Base-by-base conservation (phyloP, 2,888 invertebrate species). In the Drepana falcataria region DNA sequence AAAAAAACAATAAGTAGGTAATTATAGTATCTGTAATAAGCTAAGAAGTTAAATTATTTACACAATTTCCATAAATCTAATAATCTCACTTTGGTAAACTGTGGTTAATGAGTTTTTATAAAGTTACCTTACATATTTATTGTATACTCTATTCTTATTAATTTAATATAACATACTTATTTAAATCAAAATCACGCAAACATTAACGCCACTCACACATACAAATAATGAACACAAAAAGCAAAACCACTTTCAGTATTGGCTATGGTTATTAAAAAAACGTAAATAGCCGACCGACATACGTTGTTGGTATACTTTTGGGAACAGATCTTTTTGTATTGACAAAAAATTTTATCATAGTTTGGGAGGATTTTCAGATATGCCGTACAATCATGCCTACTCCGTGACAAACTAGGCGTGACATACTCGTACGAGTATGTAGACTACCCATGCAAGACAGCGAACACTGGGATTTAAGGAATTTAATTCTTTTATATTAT, bases 41-140 rank as follows among this genome's bases (percentile, higher is more conserved):
- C 47, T 63, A 62, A 47, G 61, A 53, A 66, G 66, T 49, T 53
- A 63, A 63, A 69, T 65, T 84, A 83, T 83, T 66, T 85, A 85
- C 85, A 87, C 58, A 66, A 65, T 60, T 69, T 71, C 58, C 70
- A 71, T 75, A 81, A 74, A 58, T 71, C 87, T 91, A 91, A 91
- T 91, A 91, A 91, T 91, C 91, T 91, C 91, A 91, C 91, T 91
- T 91, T 91, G 91, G 91, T 91, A 91, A 90, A 91, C 91, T 91
- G 91, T 91, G 91, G 91, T 91, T 88, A 87, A 84, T 85, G 79
- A 77, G 83, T 83, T 85, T 70, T 65, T 59, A 68, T 70, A 61
- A 44, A 68, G 66, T 71, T 72, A 63, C 68, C 64, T 65, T 61
- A 49, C 44, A 47, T 51, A 52, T 41, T 47, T 7, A 33, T 47